Evolutionary conservation across 2,797 vertebrate genomes (phyloP).

Genomic region (Mus spretus): DNA sequence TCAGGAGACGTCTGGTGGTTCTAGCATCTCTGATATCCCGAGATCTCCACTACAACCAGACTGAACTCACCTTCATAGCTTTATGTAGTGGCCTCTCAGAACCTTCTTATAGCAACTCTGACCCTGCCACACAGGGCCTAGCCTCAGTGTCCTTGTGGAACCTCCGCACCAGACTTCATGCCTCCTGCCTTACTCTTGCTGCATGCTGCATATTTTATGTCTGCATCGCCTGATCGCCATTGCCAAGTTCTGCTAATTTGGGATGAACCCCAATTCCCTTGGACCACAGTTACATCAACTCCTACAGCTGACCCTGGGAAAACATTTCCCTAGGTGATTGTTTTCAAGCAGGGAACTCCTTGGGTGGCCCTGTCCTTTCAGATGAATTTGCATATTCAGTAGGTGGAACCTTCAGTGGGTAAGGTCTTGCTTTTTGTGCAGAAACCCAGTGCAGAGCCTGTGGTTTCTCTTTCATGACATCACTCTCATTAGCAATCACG

Average conservation of each 20-base stretch:
- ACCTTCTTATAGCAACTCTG: neutral
- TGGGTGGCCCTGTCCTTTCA: neutral
- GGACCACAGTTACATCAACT: neutral
- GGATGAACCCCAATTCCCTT: neutral
- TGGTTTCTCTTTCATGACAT: neutral
- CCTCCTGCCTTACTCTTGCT: neutral
- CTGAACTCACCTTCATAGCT: neutral
- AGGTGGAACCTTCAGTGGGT: neutral
- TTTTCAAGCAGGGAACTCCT: neutral
- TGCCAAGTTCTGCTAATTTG: neutral
- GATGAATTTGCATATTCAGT: neutral
- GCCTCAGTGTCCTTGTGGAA: neutral
- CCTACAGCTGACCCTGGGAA: neutral
- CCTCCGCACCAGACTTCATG: too few species aligned
- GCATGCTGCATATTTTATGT: neutral
- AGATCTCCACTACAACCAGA: too few species aligned
- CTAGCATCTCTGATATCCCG: neutral
- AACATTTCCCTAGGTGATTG: neutral
- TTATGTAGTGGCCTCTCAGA: neutral
- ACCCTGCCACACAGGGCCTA: neutral
- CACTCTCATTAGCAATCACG: neutral
- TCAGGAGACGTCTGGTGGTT: neutral
- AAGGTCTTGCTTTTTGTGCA: neutral
- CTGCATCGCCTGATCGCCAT: neutral
- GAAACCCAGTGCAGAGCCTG: neutral